Evolutionary conservation across 2,888 invertebrate genomes (phyloP).

Genomic region (Drosophila prolongata): DNA sequence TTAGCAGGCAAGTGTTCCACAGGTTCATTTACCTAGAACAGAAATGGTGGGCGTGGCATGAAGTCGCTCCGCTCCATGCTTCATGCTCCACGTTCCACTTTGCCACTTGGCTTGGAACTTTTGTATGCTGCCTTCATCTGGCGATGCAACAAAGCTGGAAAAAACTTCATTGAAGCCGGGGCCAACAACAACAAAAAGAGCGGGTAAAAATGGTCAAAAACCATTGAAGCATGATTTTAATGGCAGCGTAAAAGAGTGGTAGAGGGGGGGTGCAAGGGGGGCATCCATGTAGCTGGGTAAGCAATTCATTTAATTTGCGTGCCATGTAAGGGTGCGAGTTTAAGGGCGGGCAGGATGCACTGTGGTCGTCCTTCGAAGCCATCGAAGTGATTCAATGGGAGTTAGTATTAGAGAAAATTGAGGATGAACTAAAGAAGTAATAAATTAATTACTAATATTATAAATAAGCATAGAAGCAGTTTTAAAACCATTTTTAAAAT

Average conservation of each 20-base stretch:
- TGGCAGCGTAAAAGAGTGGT: slow-evolving; percentile 48
- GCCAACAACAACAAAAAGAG: slow-evolving; percentile 47
- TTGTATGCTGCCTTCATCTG: slow-evolving; percentile 33
- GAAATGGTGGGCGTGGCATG: slow-evolving; percentile 4
- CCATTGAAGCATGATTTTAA: slow-evolving; percentile 76
- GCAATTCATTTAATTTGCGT: slow-evolving; percentile 80
- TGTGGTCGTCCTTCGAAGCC: slow-evolving; percentile 12
- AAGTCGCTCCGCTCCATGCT: slow-evolving; percentile 11
- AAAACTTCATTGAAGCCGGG: slow-evolving; percentile 51
- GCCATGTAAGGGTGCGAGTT: slow-evolving; percentile 49
- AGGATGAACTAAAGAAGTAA: too few species aligned
- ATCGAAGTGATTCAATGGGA: slow-evolving; percentile 4
- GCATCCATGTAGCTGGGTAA: slow-evolving; percentile 36
- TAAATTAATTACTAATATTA: too few species aligned
- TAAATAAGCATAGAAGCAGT: too few species aligned
- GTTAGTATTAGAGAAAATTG: neutral
- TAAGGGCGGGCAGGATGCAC: slow-evolving; percentile 17
- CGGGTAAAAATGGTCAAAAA: slow-evolving; percentile 67
- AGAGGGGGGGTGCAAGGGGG: neutral
- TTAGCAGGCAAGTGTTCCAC: slow-evolving; percentile 61
- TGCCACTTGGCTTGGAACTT: slow-evolving; percentile 38
- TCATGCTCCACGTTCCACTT: slow-evolving; percentile 13
- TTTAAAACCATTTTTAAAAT: too few species aligned
- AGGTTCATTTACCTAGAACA: slow-evolving; percentile 71
- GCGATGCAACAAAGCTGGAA: slow-evolving; percentile 46